Conservation (phyloP, 2,113 vertebrate species). For the Ornithorhynchus anatinus region DNA sequence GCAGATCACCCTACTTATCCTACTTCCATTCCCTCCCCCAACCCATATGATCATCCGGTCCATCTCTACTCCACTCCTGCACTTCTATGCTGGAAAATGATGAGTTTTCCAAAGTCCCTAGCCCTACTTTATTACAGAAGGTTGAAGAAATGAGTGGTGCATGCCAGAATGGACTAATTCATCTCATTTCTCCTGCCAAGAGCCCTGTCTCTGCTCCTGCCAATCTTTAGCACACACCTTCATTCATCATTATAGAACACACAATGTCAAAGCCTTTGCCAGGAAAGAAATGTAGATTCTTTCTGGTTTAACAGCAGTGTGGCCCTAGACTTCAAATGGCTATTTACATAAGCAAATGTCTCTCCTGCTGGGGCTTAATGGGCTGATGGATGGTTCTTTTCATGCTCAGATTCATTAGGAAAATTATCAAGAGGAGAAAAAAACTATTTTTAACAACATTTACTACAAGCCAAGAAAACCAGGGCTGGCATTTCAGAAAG, state of each 20-base stretch:
- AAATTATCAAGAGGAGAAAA: background rate
- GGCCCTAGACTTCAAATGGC: background rate
- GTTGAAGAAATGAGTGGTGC: background rate
- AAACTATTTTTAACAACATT: too few relatives aligned
- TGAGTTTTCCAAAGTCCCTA: background rate
- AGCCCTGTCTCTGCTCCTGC: background rate
- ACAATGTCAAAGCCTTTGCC: background rate
- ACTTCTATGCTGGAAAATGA: too few relatives aligned
- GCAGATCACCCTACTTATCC: too few relatives aligned
- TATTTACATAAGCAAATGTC: conserved; percentile 13
- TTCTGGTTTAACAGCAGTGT: background rate
- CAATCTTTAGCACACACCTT: background rate
- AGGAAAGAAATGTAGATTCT: background rate
- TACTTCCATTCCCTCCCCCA: too few relatives aligned
- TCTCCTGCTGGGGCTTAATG: conserved; percentile 18
- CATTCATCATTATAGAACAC: background rate
- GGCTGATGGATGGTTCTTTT: conserved; percentile 7
- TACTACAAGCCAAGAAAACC: accelerated
- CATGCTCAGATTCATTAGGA: background rate
- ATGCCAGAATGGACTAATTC: background rate
- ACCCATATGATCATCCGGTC: background rate
- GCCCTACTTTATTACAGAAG: background rate
- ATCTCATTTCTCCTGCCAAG: conserved; percentile 11
- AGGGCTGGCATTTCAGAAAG: background rate
- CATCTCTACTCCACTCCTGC: background rate